Base-by-base conservation (phyloP, 2,113 vertebrate genomes). In the Pongo pygmaeus region DNA sequence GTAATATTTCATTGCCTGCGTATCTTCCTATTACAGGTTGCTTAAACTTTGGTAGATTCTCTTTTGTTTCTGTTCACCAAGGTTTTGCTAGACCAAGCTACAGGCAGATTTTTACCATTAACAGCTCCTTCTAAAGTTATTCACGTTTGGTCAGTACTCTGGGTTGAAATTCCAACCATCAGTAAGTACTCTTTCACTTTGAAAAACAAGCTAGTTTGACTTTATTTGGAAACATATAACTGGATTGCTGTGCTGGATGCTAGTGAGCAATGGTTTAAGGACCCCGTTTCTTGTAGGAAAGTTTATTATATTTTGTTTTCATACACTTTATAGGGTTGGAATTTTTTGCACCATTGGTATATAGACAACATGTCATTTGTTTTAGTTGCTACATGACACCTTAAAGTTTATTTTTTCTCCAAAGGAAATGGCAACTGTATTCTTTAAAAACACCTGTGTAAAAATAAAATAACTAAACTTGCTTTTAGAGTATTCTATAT, bases 401-500 rank as follows among this genome's bases (percentile, higher is more conserved):
- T 85, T 55, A 87, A 85, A 74, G 38, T 97, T 88, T 80, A 77
- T 85, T 94, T 86, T 77, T 86, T 40, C 17, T 84, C 16, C 43
- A 79, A 93, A 91, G 18, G 23, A 96, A 96, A 89, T 91, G 14
- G 20, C 16, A 84, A 43, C 11, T 86, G 85, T 86, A 35, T 74
- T 97, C 7, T 96, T 75, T 88, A 48, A 89, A 93, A 94, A 80
- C 40, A 59, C 17, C 23, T 75, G 2, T 43, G 12, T 89, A 90
- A 90, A 74, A 92, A 22, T 0, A 52, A 72, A 57, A 79, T 20
- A 6, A 74, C 25, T 86, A 27, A 72, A 75, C 50, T 57, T 92
- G 4, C 35, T 93, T 89, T 91, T 61, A 78, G 69, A 87, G n/a
- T 22, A 85, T 70, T 95, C 3, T 78, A 5, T 59, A 72, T 87